Base-by-base conservation (phyloP, 2,888 invertebrate species). In the Drosophila tanythrix region DNA sequence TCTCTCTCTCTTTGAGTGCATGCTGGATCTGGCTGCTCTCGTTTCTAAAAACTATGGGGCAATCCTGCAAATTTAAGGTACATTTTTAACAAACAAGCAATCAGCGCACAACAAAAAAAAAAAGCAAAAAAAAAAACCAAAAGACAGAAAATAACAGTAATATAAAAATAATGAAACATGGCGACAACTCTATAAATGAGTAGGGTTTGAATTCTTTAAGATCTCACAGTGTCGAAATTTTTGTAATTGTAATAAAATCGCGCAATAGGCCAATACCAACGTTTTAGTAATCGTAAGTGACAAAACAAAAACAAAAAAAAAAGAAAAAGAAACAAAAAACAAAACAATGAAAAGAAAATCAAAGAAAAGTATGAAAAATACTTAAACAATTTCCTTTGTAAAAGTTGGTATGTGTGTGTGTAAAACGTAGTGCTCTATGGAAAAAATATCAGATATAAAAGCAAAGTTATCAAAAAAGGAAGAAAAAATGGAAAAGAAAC, bases 211-310 rank as follows among this genome's bases (percentile, higher is more conserved):
- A 52, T 21, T 52, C 38, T 61, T 8, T 48, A 57, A 67, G 68
- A 72, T 78, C 75, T 78, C 75, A 75, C 64, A 51, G 74, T 76
- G 72, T 75, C 67, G 72, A 75, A 69, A 78, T 69, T 69, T 75
- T 69, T 75, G 72, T 67, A 75, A 76, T 75, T 79, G 71, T 72
- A 75, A 75, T 71, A 75, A 75, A 75, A 75, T 70, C 67, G 71
- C 74, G 79, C 79, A 79, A 76, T 79, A 79, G 76, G 79, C 76
- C 70, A 79, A 79, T 79, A 75, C 60, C 64, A 64, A 79, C 59
- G 58, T 65, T 74, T 74, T 73, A 64, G 71, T 76, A 72, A 69
- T 38, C 35, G 58, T 76, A 79, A 70, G 60, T 50, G 18, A 64
- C 33, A 48, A 18, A 63, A 61, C 71, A 67, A 43, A 57, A 51